Base-by-base conservation (phyloP, 1,140 invertebrate genomes). In the Choristoneura fumiferana region DNA sequence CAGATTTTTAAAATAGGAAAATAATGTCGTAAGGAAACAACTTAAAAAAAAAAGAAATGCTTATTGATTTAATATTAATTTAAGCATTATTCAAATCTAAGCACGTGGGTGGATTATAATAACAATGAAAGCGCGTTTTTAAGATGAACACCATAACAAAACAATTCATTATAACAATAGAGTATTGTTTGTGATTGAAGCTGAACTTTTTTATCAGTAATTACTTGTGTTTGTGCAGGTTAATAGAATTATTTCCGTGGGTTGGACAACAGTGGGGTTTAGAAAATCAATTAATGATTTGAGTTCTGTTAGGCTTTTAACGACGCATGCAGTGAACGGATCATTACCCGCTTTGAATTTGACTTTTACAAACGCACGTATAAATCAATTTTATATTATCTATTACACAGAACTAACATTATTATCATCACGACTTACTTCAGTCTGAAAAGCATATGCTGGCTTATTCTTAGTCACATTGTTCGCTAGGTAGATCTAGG, bases 111-210 rank as follows among this genome's bases (percentile, higher is more conserved):
- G 72, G 65, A 75, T 75, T 29, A 73, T 71, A 63, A 54, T 59
- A 69, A 69, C 69, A 77, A 71, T 81, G 76, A 81, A 57, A 45
- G 49, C 53, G 76, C 77, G 69, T 58, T 70, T 76, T 76, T 69
- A 45, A 60, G 67, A 65, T 67, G 64, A 71, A 71, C 74, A 70
- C 55, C n/a, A 55, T 72, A 72, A 77, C 65, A 69, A 78, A 78
- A 72, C 71, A 75, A 78, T 78, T 73, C 73, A 77, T 77, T 74
- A 72, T 60, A 71, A 84, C 81, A 84, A 84, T 84, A 67, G 81
- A 49, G 66, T 62, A 84, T 84, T 84, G 81, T 84, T 82, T 78
- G 67, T 78, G 73, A 73, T 79, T 73, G 62, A 29, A 68, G 71
- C 57, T 67, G 68, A 57, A 71, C 15, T 69, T 73, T 76, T 81